Evolutionary conservation across 2,888 invertebrate species (phyloP), one percentile per base, ranked within the genome.

Genomic region (Mesodorylaimus sp.): DNA sequence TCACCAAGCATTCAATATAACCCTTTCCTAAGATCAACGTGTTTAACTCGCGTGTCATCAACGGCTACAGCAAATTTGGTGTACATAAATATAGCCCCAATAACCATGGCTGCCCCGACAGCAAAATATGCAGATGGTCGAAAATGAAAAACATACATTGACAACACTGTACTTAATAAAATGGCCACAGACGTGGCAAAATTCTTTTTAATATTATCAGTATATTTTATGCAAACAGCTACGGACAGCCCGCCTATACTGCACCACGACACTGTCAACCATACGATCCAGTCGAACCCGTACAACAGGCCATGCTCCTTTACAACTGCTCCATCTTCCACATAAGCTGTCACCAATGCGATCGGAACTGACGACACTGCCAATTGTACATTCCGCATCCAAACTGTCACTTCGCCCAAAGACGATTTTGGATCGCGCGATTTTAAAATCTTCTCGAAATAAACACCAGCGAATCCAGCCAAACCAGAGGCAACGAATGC

Each of bases 101-200:
- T 93, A 1, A 97, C 97, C 50, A 91, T 73, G 3, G 74, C 60
- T 1, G 89, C 85, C 16, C 97, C 97, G 2, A 79, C 45, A 16
- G 79, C 71, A 69, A 97, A 97, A 66, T 84, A 82, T n/a, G 80
- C 53, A 1, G 86, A 84, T 47, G 95, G 73, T 54, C 79, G 74
- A 65, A 93, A 93, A 59, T 82, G 74, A 64, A 97, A 95, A 56
- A 95, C 72, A 66, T 86, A 86, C 55, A 93, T 81, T 0, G 93
- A 93, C 1, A 81, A 86, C 47, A 95, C 71, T 64, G 91, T 93
- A 0, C 93, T 88, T 56, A 97, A 79, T 41, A 97, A 78, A 57
- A 97, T 97, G 3, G 95, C 89, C 48, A 93, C 76, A 0, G 95
- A 95, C 0, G 95, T 95, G 39, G 95, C 93, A 66, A 95, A 95